A percentile compares a stretch with the other conserved stretches of the same genome.
phyloP scores from a whole-genome alignment of 2,888 invertebrate genomes.

The Lysandra coridon region DNA sequence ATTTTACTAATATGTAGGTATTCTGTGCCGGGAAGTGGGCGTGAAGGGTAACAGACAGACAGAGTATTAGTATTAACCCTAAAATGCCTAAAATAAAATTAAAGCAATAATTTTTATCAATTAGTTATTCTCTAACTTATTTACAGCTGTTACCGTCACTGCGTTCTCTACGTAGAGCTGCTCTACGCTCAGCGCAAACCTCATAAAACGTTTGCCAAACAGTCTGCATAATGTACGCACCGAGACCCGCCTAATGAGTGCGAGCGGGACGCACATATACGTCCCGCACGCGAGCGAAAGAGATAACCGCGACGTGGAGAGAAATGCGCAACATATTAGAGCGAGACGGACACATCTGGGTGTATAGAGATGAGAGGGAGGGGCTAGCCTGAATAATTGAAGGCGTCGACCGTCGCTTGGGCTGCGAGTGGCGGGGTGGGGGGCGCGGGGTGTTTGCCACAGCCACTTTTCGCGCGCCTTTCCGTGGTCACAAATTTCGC shows the following conservation, averaged over 20 bases:
- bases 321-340: slow-evolving; percentile 53
- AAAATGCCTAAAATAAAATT: too few relatives aligned
- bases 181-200: slow-evolving; percentile 68
- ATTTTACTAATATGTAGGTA: too few relatives aligned
- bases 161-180: slow-evolving; percentile 50
- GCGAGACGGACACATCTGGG: slow-evolving; percentile 48
- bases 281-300: slow-evolving; percentile 37
- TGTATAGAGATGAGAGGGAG: slow-evolving; percentile 51
- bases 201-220: slow-evolving; percentile 71
- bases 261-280: slow-evolving; percentile 47
- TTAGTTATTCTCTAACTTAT: background rate
- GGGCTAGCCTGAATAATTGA: slow-evolving; percentile 73
- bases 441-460: slow-evolving; percentile 44
- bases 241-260: slow-evolving; percentile 65
- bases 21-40: too few relatives aligned
- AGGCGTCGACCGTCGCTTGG: slow-evolving; percentile 70
- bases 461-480: slow-evolving; percentile 66
- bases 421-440: slow-evolving; percentile 51
- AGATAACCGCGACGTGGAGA: slow-evolving; percentile 43
- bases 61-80: too few relatives aligned
- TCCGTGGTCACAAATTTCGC: slow-evolving; percentile 68
- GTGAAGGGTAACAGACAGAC: too few relatives aligned
- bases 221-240: slow-evolving; percentile 69
- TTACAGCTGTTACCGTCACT: background rate
- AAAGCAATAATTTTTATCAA: background rate